Base-by-base conservation (phyloP, 2,888 invertebrate species). In the Pardosa pseudoannulata region DNA sequence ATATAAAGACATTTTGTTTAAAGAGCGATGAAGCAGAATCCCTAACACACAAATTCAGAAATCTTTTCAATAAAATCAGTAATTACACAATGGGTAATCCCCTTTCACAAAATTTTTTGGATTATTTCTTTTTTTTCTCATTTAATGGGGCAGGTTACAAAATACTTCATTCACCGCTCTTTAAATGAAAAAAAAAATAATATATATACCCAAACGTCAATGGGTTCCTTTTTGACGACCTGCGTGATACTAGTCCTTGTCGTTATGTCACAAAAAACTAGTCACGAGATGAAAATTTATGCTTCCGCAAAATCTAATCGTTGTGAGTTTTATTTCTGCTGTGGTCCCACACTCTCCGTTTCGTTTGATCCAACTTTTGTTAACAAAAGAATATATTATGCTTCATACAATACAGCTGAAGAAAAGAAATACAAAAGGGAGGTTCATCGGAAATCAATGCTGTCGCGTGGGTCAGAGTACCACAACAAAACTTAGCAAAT, bases 341-440 rank as follows among this genome's bases (percentile, higher is more conserved):
- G 56, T 56, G 56, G 56, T 56, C 56, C 56, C 56, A 23, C 56
- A 56, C 56, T 56, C 56, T 56, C 56, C 23, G 56, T 56, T 56
- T 56, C 56, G 23, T 23, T 56, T 23, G 23, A 56, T 56, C 23
- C 56, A 56, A 56, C 13, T 23, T 23, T 23, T 23, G 56, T 56
- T 56, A 56, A 56, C 56, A 56, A 56, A 56, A 56, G 56, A 56
- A 56, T 56, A 56, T 56, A 56, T 56, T 56, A 56, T 16, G 23
- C 46, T 16, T 13, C 16, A 46, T 46, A 46, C 16, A 46, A 46
- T 46, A n/a, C 9, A 16, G 16, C 16, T 46, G 16, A 46, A 46
- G 41, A 46, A 46, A 46, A 46, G 16, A 46, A 36, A 11, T 13
- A 46, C 41, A 46, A 46, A 46, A 46, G 1, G 6, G 6, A 46